Percentiles rank a stretch among this genome's conserved stretches.
Evolutionary conservation across 2,113 vertebrate species (phyloP).

Genomic region (Salvelinus sp.): DNA sequence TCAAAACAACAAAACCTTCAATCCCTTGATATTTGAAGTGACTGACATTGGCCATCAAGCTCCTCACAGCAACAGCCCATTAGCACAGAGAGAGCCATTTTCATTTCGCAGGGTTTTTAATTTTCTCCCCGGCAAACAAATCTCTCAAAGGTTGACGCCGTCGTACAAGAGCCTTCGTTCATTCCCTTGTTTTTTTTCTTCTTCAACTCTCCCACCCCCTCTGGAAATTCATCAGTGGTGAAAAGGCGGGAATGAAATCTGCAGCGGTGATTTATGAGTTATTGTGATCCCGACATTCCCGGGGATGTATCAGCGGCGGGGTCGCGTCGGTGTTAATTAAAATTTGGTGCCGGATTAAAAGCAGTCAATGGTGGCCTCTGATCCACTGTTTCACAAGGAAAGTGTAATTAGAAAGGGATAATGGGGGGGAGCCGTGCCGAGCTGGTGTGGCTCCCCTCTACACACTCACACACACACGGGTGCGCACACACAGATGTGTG

Average conservation of each 20-base stretch:
- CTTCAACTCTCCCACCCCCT: slow-evolving; percentile 38
- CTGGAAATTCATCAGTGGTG: slow-evolving; percentile 68
- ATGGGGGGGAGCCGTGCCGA: slow-evolving; percentile 29
- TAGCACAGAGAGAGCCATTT: not conserved
- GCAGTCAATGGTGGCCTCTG: slow-evolving; percentile 71
- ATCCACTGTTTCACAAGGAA: slow-evolving; percentile 69
- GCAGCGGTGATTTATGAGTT: slow-evolving; percentile 72
- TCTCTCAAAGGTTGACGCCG: slow-evolving; percentile 5
- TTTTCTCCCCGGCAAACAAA: slow-evolving; percentile 6
- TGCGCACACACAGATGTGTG: not conserved
- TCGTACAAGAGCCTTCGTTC: not conserved
- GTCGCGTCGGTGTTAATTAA: slow-evolving; percentile 76
- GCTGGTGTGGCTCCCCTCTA: slow-evolving; percentile 18
- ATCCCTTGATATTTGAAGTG: not conserved
- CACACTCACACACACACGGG: not conserved
- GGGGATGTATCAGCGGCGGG: slow-evolving; percentile 59
- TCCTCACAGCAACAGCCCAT: not conserved
- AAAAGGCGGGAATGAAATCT: slow-evolving; percentile 60
- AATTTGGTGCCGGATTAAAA: slow-evolving; percentile 75
- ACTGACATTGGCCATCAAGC: not conserved
- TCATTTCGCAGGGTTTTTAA: not conserved
- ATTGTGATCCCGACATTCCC: slow-evolving; percentile 67
- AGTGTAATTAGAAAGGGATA: slow-evolving; percentile 74
- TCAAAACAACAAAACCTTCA: not conserved
- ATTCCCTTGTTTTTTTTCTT: not conserved